A percentile compares a stretch with the other conserved stretches of the same genome.
phyloP scores from a whole-genome alignment of 2,888 invertebrate species.

The Calliopum simillimum region DNA sequence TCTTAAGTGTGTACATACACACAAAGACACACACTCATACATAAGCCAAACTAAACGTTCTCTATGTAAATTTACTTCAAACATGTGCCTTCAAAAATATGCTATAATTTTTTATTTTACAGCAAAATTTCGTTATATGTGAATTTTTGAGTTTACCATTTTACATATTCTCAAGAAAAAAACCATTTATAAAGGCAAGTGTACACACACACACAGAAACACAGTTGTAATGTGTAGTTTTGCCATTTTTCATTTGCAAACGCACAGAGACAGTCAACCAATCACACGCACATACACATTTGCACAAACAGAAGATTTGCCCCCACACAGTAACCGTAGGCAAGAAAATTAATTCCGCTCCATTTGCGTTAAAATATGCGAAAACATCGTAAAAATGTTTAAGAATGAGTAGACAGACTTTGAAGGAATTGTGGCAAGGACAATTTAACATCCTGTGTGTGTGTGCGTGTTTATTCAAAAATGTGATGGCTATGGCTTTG shows the following conservation, averaged over 20 bases:
- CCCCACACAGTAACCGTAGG: background rate
- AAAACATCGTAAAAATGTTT: constrained; percentile 12
- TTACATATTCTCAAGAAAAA: too few relatives aligned
- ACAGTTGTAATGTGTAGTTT: constrained; percentile 30
- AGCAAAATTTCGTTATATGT: too few relatives aligned
- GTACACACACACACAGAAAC: constrained; percentile 50
- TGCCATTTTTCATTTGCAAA: too few relatives aligned
- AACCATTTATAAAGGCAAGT: background rate
- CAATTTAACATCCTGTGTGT: background rate
- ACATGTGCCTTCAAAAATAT: constrained; percentile 19
- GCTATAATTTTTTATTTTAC: background rate
- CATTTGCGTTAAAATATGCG: constrained; percentile 58
- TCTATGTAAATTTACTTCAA: constrained; percentile 33
- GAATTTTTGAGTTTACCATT: too few relatives aligned
- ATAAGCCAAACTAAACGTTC: constrained; percentile 38
- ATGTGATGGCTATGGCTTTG: background rate
- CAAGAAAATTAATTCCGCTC: constrained; percentile 61
- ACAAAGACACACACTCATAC: background rate
- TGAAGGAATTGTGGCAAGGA: background rate
- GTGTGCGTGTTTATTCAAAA: background rate
- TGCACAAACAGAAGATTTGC: too few relatives aligned
- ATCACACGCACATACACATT: constrained; percentile 45
- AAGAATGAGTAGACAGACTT: background rate
- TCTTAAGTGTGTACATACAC: background rate
- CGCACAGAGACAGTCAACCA: too few relatives aligned